Evolutionary conservation across 2,888 invertebrate genomes (phyloP), one percentile per base, ranked within the genome.

Genomic region (Pollenia labialis): DNA sequence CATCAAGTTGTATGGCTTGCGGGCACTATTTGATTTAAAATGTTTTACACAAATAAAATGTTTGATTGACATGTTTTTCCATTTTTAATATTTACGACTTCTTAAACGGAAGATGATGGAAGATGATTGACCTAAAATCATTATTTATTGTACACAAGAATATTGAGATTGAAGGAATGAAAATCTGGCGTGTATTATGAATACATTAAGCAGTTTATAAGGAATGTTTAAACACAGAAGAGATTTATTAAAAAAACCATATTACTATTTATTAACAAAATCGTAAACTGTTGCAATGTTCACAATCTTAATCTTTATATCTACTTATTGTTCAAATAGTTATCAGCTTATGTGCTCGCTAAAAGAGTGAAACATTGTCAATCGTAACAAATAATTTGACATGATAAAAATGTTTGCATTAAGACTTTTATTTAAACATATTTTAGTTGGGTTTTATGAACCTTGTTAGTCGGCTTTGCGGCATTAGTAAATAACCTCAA

Each of bases 31-130:
- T 54, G 11, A 46, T 12, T 62, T 77, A 54, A 44, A 60, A 4
- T 40, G 10, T 48, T 58, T 11, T 12, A 48, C 46, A 74, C 12
- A 54, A 69, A 80, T 69, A 66, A 66, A 75, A 48, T 40, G 12
- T 79, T 83, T 84, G 87, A 87, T 84, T 87, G 87, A 68, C 84
- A 77, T 74, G 84, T 74, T 74, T 84, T 32, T 44, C 10, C 12
- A 64, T 6, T 56, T 62, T 54, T 56, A 7, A 40, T 18, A 9
- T 75, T 62, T 4, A 4, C 16, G 42, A 4, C 44, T 40, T 16
- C 11, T 60, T 23, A 52, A 62, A 10, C 1, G 6, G 71, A 50
- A 66, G 52, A 32, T 56, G n/a, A 50, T 46, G 72, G n/a, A 79
- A 80, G 44, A 80, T 74, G 79, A 85, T 75, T 80, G 74, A 68